Evolutionary conservation across 1,140 invertebrate species (phyloP).

Genomic region (Philotrypesis tridentata): DNA sequence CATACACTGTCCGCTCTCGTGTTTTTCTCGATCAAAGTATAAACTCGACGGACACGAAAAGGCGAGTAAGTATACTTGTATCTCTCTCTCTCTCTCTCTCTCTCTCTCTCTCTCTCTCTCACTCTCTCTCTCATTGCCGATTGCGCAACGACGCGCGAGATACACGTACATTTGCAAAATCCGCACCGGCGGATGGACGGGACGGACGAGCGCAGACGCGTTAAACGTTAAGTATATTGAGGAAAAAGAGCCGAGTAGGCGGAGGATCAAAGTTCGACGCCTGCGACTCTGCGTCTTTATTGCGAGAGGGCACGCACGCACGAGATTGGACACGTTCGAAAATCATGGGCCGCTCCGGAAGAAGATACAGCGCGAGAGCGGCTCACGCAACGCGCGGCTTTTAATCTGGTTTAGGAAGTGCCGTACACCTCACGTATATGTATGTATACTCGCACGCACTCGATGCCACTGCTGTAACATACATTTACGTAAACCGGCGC

Average conservation of each 20-base stretch:
- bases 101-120: not conserved
- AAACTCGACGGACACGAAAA: not conserved
- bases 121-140: not conserved
- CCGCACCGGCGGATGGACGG: not conserved
- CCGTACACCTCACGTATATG: too few relatives aligned
- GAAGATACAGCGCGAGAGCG: not conserved
- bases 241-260: too few relatives aligned
- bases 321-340: not conserved
- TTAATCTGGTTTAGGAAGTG: not conserved
- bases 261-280: not conserved
- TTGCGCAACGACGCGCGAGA: not conserved
- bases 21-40: not conserved
- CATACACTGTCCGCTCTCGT: not conserved
- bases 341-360: not conserved
- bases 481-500: not conserved
- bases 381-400: not conserved
- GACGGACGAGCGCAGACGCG: not conserved
- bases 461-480: not conserved
- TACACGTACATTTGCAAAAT: not conserved
- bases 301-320: too few relatives aligned
- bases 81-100: too few relatives aligned
- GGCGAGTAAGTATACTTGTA: too few relatives aligned
- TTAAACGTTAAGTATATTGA: not conserved
- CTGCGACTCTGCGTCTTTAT: too few relatives aligned
- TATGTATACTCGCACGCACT: not conserved